Evolutionary conservation across 1,140 invertebrate genomes (phyloP).

Genomic region (Adoxophyes honmai): DNA sequence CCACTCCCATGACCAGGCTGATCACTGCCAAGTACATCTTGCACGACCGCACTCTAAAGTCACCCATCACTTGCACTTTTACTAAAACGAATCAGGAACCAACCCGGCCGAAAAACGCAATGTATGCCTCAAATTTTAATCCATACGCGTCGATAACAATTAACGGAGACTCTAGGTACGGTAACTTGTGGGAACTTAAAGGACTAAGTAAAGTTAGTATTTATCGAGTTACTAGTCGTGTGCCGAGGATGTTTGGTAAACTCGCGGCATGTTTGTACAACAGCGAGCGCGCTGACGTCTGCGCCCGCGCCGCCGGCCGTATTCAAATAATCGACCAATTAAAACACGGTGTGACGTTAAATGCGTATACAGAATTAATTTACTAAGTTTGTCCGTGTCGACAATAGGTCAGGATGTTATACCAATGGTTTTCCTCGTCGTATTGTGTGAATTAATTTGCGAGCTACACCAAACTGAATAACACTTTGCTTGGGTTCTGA

Average conservation of each 20-base stretch:
- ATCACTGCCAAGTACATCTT: slow-evolving; percentile 37
- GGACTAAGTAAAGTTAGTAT: too few relatives aligned
- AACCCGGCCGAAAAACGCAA: neutral
- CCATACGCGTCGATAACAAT: too few relatives aligned
- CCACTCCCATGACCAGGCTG: slow-evolving; percentile 12
- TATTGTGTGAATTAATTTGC: too few relatives aligned
- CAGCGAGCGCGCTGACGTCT: neutral
- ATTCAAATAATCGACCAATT: neutral
- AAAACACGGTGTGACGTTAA: neutral
- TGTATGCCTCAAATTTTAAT: neutral
- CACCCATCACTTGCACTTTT: slow-evolving; percentile 42
- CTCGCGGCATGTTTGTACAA: neutral
- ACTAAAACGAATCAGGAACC: neutral
- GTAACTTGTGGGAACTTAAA: too few relatives aligned
- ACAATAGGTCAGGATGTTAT: neutral
- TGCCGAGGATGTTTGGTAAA: neutral
- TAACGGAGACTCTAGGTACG: too few relatives aligned
- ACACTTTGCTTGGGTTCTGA: too few relatives aligned
- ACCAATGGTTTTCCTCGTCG: too few relatives aligned
- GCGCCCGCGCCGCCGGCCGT: neutral
- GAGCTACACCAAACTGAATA: too few relatives aligned
- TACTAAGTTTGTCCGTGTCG: neutral
- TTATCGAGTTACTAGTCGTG: too few relatives aligned
- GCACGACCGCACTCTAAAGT: slow-evolving; percentile 38
- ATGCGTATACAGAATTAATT: neutral